These are phyloP conservation scores for Apamea anceps DNA, from an alignment of 2,888 invertebrate species.

Conservation along the genomic window DNA sequence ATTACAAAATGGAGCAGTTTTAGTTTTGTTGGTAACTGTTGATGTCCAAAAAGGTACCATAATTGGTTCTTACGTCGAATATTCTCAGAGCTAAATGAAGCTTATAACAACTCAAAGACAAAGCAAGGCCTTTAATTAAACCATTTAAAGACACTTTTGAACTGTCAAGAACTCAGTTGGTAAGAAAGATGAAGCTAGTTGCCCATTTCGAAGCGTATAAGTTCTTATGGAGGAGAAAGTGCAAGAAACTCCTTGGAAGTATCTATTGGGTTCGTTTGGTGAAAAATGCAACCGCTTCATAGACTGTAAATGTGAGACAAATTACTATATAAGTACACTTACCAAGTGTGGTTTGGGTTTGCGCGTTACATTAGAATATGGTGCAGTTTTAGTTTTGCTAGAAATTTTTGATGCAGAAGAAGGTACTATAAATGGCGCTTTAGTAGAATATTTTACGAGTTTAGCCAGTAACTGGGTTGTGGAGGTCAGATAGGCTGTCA, in stretches of 20 bases:
- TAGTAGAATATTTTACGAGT: neutral
- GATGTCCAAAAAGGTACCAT: neutral
- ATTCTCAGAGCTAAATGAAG: neutral
- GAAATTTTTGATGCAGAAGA: neutral
- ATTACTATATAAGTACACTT: neutral
- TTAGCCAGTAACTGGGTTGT: neutral
- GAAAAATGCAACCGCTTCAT: neutral
- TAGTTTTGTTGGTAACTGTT: neutral
- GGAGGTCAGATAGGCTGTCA: neutral
- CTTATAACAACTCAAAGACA: no score
- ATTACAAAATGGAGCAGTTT: slow-evolving; percentile 21
- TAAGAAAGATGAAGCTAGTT: neutral
- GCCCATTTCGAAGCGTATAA: neutral
- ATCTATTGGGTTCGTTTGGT: neutral
- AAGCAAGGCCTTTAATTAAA: neutral
- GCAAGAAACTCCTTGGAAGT: neutral
- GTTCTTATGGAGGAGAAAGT: neutral
- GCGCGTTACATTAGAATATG: neutral
- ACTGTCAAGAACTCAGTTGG: neutral
- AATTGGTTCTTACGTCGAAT: neutral
- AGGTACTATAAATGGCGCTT: neutral
- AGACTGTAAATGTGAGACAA: neutral
- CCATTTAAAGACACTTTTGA: neutral
- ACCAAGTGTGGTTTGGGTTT: neutral
- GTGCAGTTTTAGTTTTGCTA: neutral